A percentile compares a stretch with the other conserved stretches of the same genome.
Conservation (phyloP, 2,113 vertebrate genomes). For the Athene cunicularia region DNA sequence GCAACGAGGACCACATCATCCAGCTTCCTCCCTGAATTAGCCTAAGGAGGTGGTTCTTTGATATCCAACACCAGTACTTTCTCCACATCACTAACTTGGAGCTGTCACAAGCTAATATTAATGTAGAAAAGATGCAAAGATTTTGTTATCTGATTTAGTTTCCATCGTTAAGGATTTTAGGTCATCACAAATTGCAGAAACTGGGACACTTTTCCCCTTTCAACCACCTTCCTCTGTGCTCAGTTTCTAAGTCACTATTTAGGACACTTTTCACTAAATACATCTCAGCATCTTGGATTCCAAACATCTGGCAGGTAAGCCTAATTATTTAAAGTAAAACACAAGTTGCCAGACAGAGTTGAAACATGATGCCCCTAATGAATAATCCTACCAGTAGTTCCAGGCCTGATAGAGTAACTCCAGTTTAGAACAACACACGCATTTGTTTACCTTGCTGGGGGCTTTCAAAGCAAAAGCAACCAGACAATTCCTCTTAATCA, state of each 20-base stretch:
- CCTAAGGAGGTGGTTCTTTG: background rate
- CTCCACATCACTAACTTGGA: accelerated
- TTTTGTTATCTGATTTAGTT: constrained; percentile 1
- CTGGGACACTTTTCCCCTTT: background rate
- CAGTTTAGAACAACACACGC: background rate
- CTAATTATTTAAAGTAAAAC: background rate
- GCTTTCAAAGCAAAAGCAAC: background rate
- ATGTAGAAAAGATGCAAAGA: background rate
- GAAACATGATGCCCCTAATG: background rate
- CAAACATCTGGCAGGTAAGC: background rate
- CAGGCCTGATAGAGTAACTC: background rate
- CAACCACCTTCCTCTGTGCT: background rate
- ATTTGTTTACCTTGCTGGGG: background rate
- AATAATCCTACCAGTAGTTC: background rate
- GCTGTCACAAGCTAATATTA: background rate
- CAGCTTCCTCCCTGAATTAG: background rate
- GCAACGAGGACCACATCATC: background rate
- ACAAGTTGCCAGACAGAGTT: background rate
- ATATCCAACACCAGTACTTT: background rate
- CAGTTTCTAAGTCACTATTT: background rate
- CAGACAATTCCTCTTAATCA: background rate
- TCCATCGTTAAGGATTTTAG: constrained; percentile 33
- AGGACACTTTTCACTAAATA: background rate
- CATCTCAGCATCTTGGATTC: background rate
- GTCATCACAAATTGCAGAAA: constrained; percentile 21